Evolutionary conservation across 2,113 vertebrate genomes (phyloP).

Genomic region (Scortum barcoo): DNA sequence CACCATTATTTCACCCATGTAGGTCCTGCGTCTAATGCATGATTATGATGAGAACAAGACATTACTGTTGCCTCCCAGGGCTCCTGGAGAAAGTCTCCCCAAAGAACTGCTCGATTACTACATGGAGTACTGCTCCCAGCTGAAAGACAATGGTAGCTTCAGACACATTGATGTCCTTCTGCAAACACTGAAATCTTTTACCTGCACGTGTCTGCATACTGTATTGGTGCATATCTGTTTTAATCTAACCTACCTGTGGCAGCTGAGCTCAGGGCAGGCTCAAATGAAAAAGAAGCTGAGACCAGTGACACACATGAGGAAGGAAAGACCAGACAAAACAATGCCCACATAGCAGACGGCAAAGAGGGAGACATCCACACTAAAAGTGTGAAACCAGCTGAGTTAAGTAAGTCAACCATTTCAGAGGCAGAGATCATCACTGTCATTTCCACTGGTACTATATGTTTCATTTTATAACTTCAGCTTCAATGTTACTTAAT

Average conservation of each 20-base stretch:
- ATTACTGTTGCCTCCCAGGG: constrained; percentile 88
- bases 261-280: constrained; percentile 34
- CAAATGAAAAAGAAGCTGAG: constrained; percentile 27
- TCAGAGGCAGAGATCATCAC: background rate
- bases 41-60: constrained; percentile 84
- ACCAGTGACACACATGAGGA: constrained; percentile 59
- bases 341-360: constrained; percentile 43
- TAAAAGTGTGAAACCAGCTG: constrained; percentile 12
- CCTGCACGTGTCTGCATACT: background rate
- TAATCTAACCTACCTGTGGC: constrained; percentile 13
- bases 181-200: background rate
- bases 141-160: constrained; percentile 72
- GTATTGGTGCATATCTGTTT: constrained; percentile 11
- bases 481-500: background rate
- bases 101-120: constrained; percentile 87
- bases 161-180: background rate
- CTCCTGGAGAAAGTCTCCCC: constrained; percentile 87
- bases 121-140: constrained; percentile 75
- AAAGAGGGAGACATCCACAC: constrained; percentile 70
- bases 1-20: background rate
- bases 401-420: constrained; percentile 50
- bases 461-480: no score
- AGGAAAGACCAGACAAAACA: constrained; percentile 33
- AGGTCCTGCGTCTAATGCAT: constrained; percentile 87
- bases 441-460: no score